Evolutionary conservation across 2,797 vertebrate genomes (phyloP), one percentile per base, ranked within the genome.

Genomic region (Urocyon cinereoargenteus): DNA sequence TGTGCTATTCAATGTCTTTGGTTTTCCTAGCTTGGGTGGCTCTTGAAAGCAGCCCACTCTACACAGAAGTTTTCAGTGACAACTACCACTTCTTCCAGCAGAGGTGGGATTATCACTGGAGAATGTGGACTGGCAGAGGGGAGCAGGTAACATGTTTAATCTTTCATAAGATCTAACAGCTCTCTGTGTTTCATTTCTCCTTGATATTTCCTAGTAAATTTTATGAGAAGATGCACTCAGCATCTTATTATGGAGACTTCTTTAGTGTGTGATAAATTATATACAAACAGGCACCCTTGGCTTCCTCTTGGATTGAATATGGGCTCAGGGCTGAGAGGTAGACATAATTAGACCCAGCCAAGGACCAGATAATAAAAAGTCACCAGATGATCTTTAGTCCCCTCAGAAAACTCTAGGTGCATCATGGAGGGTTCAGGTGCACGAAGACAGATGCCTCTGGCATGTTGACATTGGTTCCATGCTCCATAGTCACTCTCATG

Each of bases 391-490:
- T 22, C 28, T 18, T 45, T 1, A 36, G 19, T 16, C 11, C 19
- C 18, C 26, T 22, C 6, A 31, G 66, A n/a, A 14, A 14, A 0
- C 28, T 66, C 45, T 1, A 31, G 68, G 34, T 55, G 8, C 59
- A 11, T 11, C 5, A 0, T 1, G n/a, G 57, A 12, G 26, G 8
- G 19, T 11, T 51, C 73, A n/a, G 2, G 1, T 0, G 15, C 12
- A 0, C 0, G 21, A 53, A 66, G 81, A 64, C 24, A 57, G 11
- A 19, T 0, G n/a, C 12, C 8, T 19, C 3, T 6, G 40, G 5
- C 1, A 0, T 31, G 61, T 1, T 0, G n/a, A 45, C 24, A 2
- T 34, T 2, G 1, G 26, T 21, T 40, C 28, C 0, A 1, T 31
- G 26, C n/a, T 21, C 15, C 26, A 2, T 5, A 0, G 1, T 40